Conservation (phyloP, 1,140 invertebrate genomes). For the Pseudoatta argentina region DNA sequence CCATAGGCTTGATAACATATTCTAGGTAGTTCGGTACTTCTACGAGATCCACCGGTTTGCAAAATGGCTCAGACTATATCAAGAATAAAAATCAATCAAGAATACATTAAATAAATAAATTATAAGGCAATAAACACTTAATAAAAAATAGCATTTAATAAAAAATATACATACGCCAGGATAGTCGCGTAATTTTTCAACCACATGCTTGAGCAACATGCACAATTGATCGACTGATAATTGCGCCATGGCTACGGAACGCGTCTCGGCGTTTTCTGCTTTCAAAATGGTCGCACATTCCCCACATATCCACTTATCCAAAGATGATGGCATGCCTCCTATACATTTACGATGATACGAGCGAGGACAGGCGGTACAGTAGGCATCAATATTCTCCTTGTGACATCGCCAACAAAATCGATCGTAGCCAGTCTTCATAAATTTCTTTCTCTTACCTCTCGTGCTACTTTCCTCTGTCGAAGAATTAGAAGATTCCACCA, state of each 20-base stretch:
- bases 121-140: constrained; percentile 18
- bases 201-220: constrained; percentile 91
- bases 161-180: constrained; percentile 89
- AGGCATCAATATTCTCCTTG: constrained; percentile 88
- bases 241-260: constrained; percentile 91
- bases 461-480: constrained; percentile 36
- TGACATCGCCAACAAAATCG: constrained; percentile 96
- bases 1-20: constrained; percentile 95
- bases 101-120: constrained; percentile 25
- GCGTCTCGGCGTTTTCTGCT: constrained; percentile 92
- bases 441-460: constrained; percentile 69
- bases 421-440: constrained; percentile 87
- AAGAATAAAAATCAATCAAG: constrained; percentile 53
- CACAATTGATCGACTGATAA: constrained; percentile 91
- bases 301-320: constrained; percentile 93
- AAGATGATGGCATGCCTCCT: constrained; percentile 85
- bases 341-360: constrained; percentile 94
- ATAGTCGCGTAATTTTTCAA: constrained; percentile 91
- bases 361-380: constrained; percentile 94
- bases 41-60: constrained; percentile 90
- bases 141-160: not conserved
- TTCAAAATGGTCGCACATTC: constrained; percentile 94
- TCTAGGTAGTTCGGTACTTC: constrained; percentile 92
- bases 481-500: not conserved
- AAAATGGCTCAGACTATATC: constrained; percentile 90